A percentile compares a stretch with the other conserved stretches of the same genome.
Conservation (phyloP, 1,140 invertebrate genomes). For the Panonychus citri region DNA sequence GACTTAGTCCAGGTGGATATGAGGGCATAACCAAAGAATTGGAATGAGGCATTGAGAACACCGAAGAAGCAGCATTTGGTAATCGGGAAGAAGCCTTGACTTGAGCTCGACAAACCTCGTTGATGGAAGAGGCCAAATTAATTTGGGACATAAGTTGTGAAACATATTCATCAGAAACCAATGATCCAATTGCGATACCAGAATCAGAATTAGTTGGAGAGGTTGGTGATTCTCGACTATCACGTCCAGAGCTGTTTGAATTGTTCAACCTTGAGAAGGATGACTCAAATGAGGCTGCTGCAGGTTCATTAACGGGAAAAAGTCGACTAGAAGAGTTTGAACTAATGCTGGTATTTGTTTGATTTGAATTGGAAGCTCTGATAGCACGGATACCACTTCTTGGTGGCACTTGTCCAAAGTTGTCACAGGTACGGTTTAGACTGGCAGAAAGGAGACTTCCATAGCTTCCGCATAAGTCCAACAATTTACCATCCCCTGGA, state of each 20-base stretch:
- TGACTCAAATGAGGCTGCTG: not conserved
- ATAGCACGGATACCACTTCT: not conserved
- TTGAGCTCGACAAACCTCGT: not conserved
- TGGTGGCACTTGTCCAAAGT: not conserved
- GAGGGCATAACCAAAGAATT: not conserved
- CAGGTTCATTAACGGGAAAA: not conserved
- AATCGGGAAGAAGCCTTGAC: not conserved
- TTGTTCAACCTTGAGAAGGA: not conserved
- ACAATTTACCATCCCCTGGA: not conserved
- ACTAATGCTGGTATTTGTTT: not conserved
- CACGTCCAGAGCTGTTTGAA: not conserved
- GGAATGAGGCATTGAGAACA: not conserved
- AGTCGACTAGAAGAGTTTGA: not conserved
- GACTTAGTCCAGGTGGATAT: not conserved
- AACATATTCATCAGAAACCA: not conserved
- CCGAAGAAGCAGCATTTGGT: not conserved
- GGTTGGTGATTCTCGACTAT: not conserved
- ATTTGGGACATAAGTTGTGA: not conserved
- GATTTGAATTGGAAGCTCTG: not conserved
- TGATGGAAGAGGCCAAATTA: not conserved
- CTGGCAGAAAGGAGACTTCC: not conserved
- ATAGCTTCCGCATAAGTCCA: not conserved
- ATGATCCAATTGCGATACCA: not conserved
- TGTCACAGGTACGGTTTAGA: not conserved
- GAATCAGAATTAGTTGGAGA: not conserved